Percentiles rank a stretch among this genome's conserved stretches.
phyloP scores from a whole-genome alignment of 2,797 vertebrate species.

The Oreonectes daqikongensis region DNA sequence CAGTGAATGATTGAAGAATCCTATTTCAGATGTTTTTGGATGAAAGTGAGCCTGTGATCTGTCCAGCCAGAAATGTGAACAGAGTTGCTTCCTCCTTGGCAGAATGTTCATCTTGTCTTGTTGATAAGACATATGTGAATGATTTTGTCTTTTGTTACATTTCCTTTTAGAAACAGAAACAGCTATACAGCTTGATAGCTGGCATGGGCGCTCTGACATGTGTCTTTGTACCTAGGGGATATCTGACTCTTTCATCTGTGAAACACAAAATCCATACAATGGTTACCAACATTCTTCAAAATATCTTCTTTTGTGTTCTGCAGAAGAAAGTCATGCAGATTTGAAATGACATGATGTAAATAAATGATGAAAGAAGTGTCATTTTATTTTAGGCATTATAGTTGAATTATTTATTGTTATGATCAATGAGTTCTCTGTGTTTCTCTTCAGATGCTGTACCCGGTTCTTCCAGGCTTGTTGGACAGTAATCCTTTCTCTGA shows the following conservation, averaged over 20 bases:
- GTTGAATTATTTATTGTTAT: neutral
- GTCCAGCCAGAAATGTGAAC: constrained; percentile 9
- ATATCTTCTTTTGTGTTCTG: too few species aligned
- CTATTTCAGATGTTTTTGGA: constrained; percentile 29
- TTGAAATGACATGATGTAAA: too few species aligned
- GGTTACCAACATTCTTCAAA: too few species aligned
- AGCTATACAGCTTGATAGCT: too few species aligned
- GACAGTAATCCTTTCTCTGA: constrained; percentile 76
- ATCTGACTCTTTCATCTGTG: too few species aligned
- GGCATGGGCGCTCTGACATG: too few species aligned
- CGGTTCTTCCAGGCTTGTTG: constrained; percentile 73
- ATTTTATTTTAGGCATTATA: neutral
- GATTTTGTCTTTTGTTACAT: neutral
- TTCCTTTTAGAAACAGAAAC: constrained; percentile 20
- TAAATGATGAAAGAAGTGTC: too few species aligned
- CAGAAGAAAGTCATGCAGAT: too few species aligned
- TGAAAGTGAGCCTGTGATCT: neutral
- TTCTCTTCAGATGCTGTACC: constrained; percentile 75
- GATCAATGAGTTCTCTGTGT: neutral
- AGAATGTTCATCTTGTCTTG: constrained; percentile 20
- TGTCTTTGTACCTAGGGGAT: too few species aligned
- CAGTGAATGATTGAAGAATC: constrained; percentile 31
- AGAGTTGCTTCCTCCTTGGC: constrained; percentile 15
- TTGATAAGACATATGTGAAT: constrained; percentile 26
- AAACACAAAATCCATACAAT: too few species aligned